Evolutionary conservation across 2,113 vertebrate genomes (phyloP).

Genomic region (Urocolius indicus): DNA sequence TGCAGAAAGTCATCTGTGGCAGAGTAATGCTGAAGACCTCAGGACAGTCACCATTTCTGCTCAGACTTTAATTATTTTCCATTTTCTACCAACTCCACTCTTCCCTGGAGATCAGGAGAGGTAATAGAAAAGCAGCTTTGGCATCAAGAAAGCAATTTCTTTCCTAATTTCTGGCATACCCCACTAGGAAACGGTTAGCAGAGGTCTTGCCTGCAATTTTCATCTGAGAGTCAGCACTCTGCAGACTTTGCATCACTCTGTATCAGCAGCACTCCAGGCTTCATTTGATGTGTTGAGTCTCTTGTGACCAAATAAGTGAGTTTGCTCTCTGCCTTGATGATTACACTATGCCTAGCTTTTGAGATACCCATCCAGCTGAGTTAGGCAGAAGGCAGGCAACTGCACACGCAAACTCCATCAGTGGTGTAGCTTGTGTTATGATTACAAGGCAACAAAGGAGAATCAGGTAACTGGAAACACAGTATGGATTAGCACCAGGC

Average conservation of each 20-base stretch:
- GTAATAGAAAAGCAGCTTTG: neutral
- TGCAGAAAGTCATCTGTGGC: neutral
- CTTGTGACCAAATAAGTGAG: neutral
- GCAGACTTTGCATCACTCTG: neutral
- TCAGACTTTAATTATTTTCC: slow-evolving; percentile 20
- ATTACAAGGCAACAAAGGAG: neutral
- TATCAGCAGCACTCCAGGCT: neutral
- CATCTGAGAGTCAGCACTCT: neutral
- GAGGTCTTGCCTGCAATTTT: neutral
- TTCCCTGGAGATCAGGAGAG: neutral
- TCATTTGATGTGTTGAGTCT: neutral
- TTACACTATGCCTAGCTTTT: neutral
- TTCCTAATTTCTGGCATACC: neutral
- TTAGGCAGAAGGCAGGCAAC: neutral
- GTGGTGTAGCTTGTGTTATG: neutral
- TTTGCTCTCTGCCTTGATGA: neutral
- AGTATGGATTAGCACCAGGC: neutral
- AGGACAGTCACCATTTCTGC: neutral
- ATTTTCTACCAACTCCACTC: neutral
- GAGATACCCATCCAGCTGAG: neutral
- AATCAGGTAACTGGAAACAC: neutral
- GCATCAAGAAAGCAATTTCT: neutral
- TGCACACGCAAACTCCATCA: neutral
- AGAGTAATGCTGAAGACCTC: neutral
- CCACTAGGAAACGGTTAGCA: neutral